phyloP scores from a whole-genome alignment of 2,797 vertebrate genomes.

The Megalops cyprinoides region DNA sequence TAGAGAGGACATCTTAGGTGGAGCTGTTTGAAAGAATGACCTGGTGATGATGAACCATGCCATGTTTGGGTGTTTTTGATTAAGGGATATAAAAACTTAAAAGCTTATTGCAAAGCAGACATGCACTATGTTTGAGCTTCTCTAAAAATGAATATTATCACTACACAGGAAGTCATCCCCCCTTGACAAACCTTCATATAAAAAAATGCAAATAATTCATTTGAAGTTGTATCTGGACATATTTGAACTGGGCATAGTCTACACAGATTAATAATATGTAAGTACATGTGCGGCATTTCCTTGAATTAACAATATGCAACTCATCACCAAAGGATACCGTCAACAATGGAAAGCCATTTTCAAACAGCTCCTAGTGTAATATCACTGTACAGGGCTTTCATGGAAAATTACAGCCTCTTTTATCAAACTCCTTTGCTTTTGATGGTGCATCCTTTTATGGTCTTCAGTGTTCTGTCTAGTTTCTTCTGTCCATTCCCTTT shows the following conservation, averaged over 20 bases:
- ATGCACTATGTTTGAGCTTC: not conserved
- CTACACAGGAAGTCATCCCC: not conserved
- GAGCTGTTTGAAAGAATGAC: conserved; percentile 31
- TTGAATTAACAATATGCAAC: not conserved
- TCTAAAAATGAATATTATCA: not conserved
- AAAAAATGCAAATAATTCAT: not conserved
- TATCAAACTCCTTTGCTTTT: conserved; percentile 13
- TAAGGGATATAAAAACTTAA: conserved; percentile 2
- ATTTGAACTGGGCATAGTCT: not conserved
- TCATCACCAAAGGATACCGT: conserved; percentile 9
- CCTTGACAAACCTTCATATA: not conserved
- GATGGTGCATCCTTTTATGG: not conserved
- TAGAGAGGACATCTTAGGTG: conserved; percentile 7
- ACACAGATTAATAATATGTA: not conserved
- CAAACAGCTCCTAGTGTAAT: conserved; percentile 26
- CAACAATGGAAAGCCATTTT: conserved; percentile 25
- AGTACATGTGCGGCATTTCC: not conserved
- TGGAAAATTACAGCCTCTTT: conserved; percentile 22
- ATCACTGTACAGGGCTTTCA: conserved; percentile 19
- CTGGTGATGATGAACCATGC: conserved; percentile 20
- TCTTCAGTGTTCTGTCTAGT: not conserved
- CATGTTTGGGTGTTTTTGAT: conserved; percentile 6
- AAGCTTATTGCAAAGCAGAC: not conserved
- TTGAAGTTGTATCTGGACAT: not conserved
- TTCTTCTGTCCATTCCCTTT: not conserved